phyloP scores from a whole-genome alignment of 2,797 vertebrate genomes.

The Liasis olivaceus region DNA sequence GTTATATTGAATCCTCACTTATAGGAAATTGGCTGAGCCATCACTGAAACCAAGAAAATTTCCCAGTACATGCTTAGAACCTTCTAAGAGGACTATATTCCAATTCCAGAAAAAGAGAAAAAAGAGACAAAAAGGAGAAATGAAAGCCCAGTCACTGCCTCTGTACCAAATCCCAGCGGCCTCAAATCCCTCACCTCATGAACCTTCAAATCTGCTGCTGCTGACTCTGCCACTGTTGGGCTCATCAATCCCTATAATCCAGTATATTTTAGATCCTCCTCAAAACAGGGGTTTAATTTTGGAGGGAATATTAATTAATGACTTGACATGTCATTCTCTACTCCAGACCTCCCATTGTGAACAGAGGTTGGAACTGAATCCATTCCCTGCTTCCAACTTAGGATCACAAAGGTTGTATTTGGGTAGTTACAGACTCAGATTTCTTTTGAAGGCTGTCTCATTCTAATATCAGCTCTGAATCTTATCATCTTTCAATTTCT shows the following conservation, averaged over 20 bases:
- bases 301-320: not conserved
- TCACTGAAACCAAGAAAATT: not conserved
- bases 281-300: not conserved
- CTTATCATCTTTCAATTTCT: not conserved
- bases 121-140: not conserved
- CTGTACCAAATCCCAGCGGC: not conserved
- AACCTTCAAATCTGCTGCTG: not conserved
- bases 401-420: not conserved
- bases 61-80: not conserved
- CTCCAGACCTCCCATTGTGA: not conserved
- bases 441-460: not conserved
- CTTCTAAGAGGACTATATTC: not conserved
- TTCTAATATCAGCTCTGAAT: not conserved
- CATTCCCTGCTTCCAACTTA: not conserved
- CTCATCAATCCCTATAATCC: not conserved
- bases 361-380: not conserved
- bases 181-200: not conserved
- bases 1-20: no score
- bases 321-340: not conserved
- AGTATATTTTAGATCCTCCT: not conserved
- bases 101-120: not conserved
- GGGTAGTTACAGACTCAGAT: not conserved
- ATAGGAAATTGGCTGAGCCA: no score
- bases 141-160: not conserved
- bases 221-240: not conserved